Base-by-base conservation (phyloP, 2,113 vertebrate species). In the Gymnarchus niloticus region DNA sequence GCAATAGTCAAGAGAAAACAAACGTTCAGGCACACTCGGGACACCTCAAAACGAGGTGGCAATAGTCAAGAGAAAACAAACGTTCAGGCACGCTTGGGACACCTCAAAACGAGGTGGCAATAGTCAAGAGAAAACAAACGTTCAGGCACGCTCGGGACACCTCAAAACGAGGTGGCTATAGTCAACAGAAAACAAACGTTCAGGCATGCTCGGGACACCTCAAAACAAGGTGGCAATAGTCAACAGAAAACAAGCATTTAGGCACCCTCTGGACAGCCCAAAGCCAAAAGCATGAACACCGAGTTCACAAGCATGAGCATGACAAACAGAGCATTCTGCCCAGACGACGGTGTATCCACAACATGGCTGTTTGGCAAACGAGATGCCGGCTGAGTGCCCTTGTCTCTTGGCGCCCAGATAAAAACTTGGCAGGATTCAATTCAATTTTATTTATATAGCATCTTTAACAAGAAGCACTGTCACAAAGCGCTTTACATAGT, bases 361-460 rank as follows among this genome's bases (percentile, higher is more conserved):
- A 21, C 59, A 65, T 17, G 46, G 44, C 25, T 2, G 2, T 33
- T 14, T 21, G 5, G 57, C 2, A 17, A 7, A 10, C n/a, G n/a
- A 52, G 80, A 6, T 12, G 12, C 10, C 48, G 12, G 25, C 61
- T 33, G 25, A 9, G 14, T 7, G 83, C 25, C 25, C 59, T n/a
- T 33, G 46, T 65, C 83, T 46, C 37, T 19, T n/a, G 19, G 37
- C 33, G 56, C 54, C 37, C 52, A 44, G 33, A 57, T 44, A 83
- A 59, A 41, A 54, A 44, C 56, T 59, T 83, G 52, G 57, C 82
- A 83, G 82, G 28, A 83, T n/a, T n/a, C n/a, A n/a, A n/a, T n/a
- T n/a, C n/a, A n/a, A n/a, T n/a, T n/a, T n/a, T n/a, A n/a, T n/a
- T n/a, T n/a, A n/a, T n/a, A n/a, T n/a, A n/a, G n/a, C n/a, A n/a